Percentiles rank a stretch among this genome's conserved stretches.
These are phyloP conservation scores for Saccostrea echinata DNA, from an alignment of 1,140 invertebrate species.

Conservation along the genomic window DNA sequence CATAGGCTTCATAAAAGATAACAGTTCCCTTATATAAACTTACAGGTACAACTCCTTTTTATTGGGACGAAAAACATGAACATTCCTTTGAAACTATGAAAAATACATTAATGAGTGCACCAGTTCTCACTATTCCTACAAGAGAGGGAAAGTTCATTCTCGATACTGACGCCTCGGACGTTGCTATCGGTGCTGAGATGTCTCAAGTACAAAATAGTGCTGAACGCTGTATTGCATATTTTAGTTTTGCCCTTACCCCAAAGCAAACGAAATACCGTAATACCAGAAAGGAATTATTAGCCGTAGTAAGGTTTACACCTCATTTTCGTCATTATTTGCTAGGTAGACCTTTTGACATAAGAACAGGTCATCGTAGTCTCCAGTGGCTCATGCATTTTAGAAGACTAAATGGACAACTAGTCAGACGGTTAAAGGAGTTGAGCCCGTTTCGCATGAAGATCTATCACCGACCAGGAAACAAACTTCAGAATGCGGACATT, in stretches of 20 bases:
- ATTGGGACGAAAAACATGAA: too few relatives aligned
- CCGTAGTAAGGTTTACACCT: constrained; percentile 37
- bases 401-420: constrained; percentile 61
- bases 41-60: not conserved
- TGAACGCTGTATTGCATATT: constrained; percentile 79
- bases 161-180: constrained; percentile 51
- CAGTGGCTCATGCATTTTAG: constrained; percentile 53
- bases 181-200: constrained; percentile 35
- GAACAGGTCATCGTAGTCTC: constrained; percentile 40
- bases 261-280: constrained; percentile 80
- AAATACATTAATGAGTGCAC: constrained; percentile 51
- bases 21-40: not conserved
- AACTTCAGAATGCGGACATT: constrained; percentile 33
- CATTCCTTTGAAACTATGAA: constrained; percentile 60
- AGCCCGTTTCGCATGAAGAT: not conserved
- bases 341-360: not conserved
- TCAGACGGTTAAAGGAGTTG: constrained; percentile 65
- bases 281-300: constrained; percentile 40
- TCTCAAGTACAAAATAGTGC: constrained; percentile 51
- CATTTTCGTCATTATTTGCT: constrained; percentile 44
- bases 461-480: not conserved
- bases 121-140: constrained; percentile 45
- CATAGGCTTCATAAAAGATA: not conserved
- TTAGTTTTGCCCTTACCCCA: constrained; percentile 75
- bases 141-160: constrained; percentile 41